These are phyloP conservation scores for Anabas testudineus DNA, from an alignment of 2,797 vertebrate genomes.

Conservation along the genomic window DNA sequence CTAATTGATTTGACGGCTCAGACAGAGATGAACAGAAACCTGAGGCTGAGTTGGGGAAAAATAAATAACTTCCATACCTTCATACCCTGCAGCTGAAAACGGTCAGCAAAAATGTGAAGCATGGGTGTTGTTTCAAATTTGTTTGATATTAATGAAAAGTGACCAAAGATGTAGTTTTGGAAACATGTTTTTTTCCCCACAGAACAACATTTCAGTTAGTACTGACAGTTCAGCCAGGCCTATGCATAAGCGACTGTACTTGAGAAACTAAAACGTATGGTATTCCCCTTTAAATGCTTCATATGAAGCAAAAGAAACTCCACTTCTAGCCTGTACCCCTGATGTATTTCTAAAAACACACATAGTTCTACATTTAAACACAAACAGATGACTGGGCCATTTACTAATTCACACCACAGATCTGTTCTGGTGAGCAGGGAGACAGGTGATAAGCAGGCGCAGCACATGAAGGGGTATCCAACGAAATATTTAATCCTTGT, in stretches of 20 bases:
- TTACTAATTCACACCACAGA: conserved; percentile 60
- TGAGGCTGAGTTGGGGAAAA: background rate
- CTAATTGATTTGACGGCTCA: conserved; percentile 1
- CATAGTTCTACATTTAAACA: conserved; percentile 26
- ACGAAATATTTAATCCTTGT: conserved; percentile 47
- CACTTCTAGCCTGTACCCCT: background rate
- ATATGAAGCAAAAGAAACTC: background rate
- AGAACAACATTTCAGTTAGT: too few relatives aligned
- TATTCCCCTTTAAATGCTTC: background rate
- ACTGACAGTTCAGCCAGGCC: background rate
- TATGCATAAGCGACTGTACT: background rate
- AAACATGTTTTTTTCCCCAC: background rate
- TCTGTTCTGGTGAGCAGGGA: conserved; percentile 48
- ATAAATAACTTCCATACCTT: background rate
- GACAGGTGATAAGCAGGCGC: conserved; percentile 45
- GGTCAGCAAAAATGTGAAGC: background rate
- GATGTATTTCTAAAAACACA: conserved; percentile 11
- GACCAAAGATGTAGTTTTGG: background rate
- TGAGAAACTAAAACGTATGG: background rate
- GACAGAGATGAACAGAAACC: background rate
- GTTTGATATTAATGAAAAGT: background rate
- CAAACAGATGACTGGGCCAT: conserved; percentile 13
- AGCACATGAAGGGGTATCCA: conserved; percentile 25
- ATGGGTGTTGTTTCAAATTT: background rate
- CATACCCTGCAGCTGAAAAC: background rate